These are phyloP conservation scores for Trichonephila inaurata DNA, from an alignment of 1,140 invertebrate species.

Conservation along the genomic window DNA sequence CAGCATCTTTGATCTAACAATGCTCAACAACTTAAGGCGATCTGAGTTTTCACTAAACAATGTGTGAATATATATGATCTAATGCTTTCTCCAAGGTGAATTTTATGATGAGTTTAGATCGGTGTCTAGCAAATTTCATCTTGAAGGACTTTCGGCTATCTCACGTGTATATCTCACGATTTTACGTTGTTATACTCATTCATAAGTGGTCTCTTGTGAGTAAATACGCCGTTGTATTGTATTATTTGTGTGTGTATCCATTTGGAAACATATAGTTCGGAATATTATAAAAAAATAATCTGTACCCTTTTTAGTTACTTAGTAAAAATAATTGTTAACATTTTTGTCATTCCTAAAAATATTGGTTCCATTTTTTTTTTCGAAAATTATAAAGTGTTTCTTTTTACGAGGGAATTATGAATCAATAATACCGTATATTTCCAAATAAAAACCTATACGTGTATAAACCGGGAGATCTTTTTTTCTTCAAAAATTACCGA, in stretches of 20 bases:
- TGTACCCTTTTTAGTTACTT: too few relatives aligned
- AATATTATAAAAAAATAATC: neutral
- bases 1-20: constrained; percentile 1
- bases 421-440: too few relatives aligned
- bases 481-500: too few relatives aligned
- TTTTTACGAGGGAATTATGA: too few relatives aligned
- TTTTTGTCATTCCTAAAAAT: too few relatives aligned
- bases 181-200: constrained; percentile 31
- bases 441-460: too few relatives aligned
- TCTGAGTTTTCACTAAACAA: constrained; percentile 10
- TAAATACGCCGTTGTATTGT: neutral
- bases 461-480: too few relatives aligned
- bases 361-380: too few relatives aligned
- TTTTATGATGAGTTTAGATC: constrained; percentile 60
- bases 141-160: neutral
- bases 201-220: constrained; percentile 3
- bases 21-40: constrained; percentile 3
- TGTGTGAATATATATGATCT: constrained; percentile 19
- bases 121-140: constrained; percentile 1
- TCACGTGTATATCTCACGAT: constrained; percentile 9
- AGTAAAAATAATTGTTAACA: too few relatives aligned
- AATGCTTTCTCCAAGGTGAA: constrained; percentile 46
- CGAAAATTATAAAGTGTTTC: too few relatives aligned
- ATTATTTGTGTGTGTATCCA: neutral
- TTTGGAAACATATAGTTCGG: neutral